Conservation (phyloP, 2,113 vertebrate genomes). For the Diglossa brunneiventris region DNA sequence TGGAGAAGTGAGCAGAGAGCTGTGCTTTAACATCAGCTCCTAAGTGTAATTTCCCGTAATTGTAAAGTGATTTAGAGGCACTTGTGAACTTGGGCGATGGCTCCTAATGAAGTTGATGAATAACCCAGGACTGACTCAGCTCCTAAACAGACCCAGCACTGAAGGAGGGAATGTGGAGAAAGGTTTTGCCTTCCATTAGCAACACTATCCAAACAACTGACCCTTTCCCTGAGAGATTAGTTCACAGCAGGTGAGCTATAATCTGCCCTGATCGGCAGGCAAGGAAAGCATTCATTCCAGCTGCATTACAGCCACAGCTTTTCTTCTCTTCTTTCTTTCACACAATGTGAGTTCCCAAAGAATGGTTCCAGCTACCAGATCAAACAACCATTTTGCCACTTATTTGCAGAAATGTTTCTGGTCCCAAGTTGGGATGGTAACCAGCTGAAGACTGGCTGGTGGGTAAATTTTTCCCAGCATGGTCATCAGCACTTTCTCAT, state of each 20-base stretch:
- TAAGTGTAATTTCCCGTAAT: conserved; percentile 43
- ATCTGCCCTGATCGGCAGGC: conserved; percentile 37
- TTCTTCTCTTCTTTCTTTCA: background rate
- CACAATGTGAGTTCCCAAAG: background rate
- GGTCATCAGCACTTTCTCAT: background rate
- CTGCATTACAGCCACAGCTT: conserved; percentile 35
- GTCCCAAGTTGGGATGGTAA: background rate
- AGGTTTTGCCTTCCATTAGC: conserved; percentile 63
- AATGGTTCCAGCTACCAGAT: conserved; percentile 40
- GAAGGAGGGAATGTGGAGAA: conserved; percentile 26
- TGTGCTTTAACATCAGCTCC: conserved; percentile 21
- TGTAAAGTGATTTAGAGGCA: conserved; percentile 35
- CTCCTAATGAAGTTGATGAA: conserved; percentile 52
- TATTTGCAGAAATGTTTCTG: conserved; percentile 2
- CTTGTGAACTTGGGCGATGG: conserved; percentile 40
- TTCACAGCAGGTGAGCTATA: conserved; percentile 58
- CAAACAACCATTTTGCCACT: conserved; percentile 58
- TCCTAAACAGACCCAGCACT: background rate
- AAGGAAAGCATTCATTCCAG: conserved; percentile 34
- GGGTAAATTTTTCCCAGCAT: background rate
- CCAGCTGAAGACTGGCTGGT: background rate
- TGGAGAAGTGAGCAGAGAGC: background rate
- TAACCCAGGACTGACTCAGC: conserved; percentile 26
- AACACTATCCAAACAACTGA: conserved; percentile 61
- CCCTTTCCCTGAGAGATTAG: conserved; percentile 52